Conservation (phyloP, 2,113 vertebrate genomes). For the Terrapene triunguis region DNA sequence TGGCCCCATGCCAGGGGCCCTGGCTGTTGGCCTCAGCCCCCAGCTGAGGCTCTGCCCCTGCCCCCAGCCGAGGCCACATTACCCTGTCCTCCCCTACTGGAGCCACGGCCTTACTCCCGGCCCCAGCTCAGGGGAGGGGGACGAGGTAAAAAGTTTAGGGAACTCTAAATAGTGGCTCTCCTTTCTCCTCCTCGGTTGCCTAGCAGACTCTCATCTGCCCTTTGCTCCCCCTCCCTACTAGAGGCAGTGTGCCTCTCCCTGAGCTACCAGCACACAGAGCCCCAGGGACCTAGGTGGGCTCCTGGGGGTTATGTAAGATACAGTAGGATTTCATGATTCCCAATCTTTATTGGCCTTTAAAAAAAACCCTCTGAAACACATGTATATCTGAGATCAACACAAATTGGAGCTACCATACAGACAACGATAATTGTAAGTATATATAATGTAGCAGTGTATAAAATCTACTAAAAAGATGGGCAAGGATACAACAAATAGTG, state of each 20-base stretch:
- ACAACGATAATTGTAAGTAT: not conserved
- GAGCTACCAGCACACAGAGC: not conserved
- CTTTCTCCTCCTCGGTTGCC: not conserved
- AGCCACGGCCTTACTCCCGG: too few relatives aligned
- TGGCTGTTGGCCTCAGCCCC: too few relatives aligned
- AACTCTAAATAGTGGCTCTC: not conserved
- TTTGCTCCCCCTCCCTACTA: not conserved
- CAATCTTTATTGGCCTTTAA: not conserved
- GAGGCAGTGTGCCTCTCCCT: not conserved
- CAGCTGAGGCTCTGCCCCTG: too few relatives aligned
- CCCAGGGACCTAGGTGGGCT: too few relatives aligned
- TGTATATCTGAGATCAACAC: not conserved
- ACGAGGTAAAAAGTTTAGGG: too few relatives aligned
- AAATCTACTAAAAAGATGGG: not conserved
- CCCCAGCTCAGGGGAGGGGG: too few relatives aligned
- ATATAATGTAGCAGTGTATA: not conserved
- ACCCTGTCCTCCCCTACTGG: too few relatives aligned
- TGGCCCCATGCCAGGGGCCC: too few relatives aligned
- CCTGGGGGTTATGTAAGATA: too few relatives aligned
- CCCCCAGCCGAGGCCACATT: too few relatives aligned
- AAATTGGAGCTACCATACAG: too few relatives aligned
- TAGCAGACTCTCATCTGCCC: not conserved
- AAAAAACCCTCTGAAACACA: not conserved
- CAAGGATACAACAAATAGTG: not conserved
- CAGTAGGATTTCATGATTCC: not conserved